A percentile compares a stretch with the other conserved stretches of the same genome.
These are phyloP conservation scores for Tolypeutes matacus DNA, from an alignment of 2,797 vertebrate species.

Conservation along the genomic window DNA sequence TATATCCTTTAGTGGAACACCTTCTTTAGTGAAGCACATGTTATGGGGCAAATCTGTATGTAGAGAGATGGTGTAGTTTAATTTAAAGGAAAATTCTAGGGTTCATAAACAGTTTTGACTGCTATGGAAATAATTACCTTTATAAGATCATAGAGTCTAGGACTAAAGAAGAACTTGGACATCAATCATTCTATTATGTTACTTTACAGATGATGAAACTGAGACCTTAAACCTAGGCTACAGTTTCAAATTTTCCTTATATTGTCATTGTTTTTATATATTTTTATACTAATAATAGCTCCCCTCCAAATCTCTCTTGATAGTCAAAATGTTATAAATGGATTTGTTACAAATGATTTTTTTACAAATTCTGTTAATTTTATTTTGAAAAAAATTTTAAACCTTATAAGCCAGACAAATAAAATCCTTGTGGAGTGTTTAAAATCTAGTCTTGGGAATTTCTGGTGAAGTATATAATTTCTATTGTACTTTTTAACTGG, in stretches of 20 bases:
- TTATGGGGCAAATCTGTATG: not conserved
- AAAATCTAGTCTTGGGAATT: not conserved
- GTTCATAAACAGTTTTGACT: not conserved
- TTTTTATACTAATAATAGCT: not conserved
- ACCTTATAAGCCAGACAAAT: not conserved
- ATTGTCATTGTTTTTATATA: not conserved
- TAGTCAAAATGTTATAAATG: slow-evolving; percentile 4
- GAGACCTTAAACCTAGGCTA: not conserved
- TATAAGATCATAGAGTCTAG: not conserved
- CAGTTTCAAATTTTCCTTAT: not conserved
- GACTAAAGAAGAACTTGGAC: not conserved
- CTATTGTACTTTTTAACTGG: not conserved
- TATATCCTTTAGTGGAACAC: not conserved
- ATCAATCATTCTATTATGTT: not conserved
- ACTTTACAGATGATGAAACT: not conserved
- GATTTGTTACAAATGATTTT: not conserved
- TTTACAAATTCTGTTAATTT: not conserved
- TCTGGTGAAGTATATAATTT: not conserved
- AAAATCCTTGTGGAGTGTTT: not conserved
- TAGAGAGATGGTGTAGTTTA: slow-evolving; percentile 23
- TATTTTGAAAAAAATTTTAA: not conserved
- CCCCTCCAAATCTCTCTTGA: not conserved
- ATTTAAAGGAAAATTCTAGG: not conserved
- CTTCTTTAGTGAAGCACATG: slow-evolving; percentile 19
- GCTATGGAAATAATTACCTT: not conserved